Evolutionary conservation across 2,888 invertebrate genomes (phyloP).

Genomic region (Melanophora roralis): DNA sequence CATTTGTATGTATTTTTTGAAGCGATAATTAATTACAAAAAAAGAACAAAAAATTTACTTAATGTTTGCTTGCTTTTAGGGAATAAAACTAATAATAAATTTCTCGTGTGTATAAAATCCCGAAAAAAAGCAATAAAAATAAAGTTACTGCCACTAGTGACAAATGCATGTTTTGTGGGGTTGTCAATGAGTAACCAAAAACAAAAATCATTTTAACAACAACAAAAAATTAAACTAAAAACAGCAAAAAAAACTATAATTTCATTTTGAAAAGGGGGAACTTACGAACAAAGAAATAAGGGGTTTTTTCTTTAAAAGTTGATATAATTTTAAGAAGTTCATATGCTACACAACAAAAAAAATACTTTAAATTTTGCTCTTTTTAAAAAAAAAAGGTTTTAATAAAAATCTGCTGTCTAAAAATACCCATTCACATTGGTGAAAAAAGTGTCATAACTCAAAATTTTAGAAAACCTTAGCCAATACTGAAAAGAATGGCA

Average conservation of each 20-base stretch:
- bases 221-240: constrained; percentile 33
- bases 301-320: background rate
- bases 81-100: background rate
- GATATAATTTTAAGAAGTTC: background rate
- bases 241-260: constrained; percentile 18
- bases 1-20: constrained; percentile 6
- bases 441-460: too few relatives aligned
- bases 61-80: constrained; percentile 18
- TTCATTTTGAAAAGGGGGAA: background rate
- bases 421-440: too few relatives aligned
- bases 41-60: constrained; percentile 12
- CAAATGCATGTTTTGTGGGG: constrained; percentile 56
- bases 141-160: constrained; percentile 53
- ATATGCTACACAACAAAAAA: background rate
- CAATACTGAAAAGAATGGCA: too few relatives aligned
- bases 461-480: too few relatives aligned
- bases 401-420: too few relatives aligned
- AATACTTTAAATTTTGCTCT: too few relatives aligned
- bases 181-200: constrained; percentile 45
- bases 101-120: background rate
- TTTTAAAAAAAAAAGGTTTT: too few relatives aligned
- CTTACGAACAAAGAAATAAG: constrained; percentile 31
- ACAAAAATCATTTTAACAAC: constrained; percentile 14
- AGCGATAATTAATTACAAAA: constrained; percentile 20
- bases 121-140: background rate